Evolutionary conservation across 37 sponge, comb jelly and placozoan genomes (phyloP), one percentile per base, ranked within the genome.

Genomic region (Crambe crambe): DNA sequence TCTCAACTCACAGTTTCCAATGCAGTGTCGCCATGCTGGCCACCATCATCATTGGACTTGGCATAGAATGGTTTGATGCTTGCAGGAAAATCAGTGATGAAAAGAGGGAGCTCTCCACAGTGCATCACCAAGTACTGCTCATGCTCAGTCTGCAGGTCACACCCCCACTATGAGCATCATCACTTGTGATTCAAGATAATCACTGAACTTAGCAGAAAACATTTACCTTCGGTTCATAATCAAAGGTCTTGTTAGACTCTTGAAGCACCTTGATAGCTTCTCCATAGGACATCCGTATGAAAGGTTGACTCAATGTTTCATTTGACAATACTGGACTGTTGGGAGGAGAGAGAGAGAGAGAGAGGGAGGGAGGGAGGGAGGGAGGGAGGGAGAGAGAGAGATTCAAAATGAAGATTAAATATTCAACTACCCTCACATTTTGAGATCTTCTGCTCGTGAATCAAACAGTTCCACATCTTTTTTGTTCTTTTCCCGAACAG

Each of bases 41-140:
- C 59, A 4, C 75, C 74, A 27, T 75, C 72, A 37, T 85, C 76
- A 0, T 66, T 69, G 0, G 56, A 8, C 60, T 85, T 83, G 39
- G 92, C 83, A 76, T 96, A 96, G 78, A 96, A 96, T 70, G 97
- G 92, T 62, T 91, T 96, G 39, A 94, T 25, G 10, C 69, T 39
- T 3, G 77, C 80, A 27, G 94, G 97, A 56, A 71, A 96, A 42
- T 96, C 89, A 18, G 92, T 94, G 41, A 96, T 81, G 80, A 96
- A 96, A 34, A 94, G 44, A 22, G 96, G 96, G 40, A 62, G 32
- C 30, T 84, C 58, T 31, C 68, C 66, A 66, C 74, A 58, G 42
- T 82, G 68, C 17, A 32, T 3, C 56, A 89, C 73, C n/a, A 95
- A 42, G 74, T 64, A 83, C 68, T 82, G 84, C 43, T 95, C 95